A percentile compares a stretch with the other conserved stretches of the same genome.
phyloP scores from a whole-genome alignment of 2,888 invertebrate species.

The Chesias legatella region DNA sequence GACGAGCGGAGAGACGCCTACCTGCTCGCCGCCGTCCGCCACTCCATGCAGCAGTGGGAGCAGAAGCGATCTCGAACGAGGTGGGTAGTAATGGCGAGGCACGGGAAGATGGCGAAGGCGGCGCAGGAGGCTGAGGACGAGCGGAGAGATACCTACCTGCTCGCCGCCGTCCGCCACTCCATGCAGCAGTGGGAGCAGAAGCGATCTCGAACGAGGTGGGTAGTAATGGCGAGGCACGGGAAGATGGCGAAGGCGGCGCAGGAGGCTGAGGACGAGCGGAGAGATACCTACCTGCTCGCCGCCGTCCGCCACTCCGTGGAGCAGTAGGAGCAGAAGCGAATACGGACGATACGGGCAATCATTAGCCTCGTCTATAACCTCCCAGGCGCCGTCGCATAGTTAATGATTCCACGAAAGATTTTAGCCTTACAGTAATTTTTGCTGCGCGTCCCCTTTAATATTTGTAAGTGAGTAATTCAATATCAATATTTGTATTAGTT shows the following conservation, averaged over 20 bases:
- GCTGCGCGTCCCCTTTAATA: no score
- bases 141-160: constrained; percentile 84
- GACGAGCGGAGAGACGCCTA: constrained; percentile 87
- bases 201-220: constrained; percentile 76
- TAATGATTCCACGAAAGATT: no score
- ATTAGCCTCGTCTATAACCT: no score
- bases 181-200: constrained; percentile 85
- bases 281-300: constrained; percentile 85
- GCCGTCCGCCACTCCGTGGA: constrained; percentile 87
- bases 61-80: constrained; percentile 76
- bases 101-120: constrained; percentile 72
- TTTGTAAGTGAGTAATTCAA: no score
- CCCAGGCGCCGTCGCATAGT: no score
- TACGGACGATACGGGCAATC: constrained; percentile 71
- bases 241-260: constrained; percentile 77
- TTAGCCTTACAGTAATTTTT: no score
- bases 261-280: constrained; percentile 86
- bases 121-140: constrained; percentile 87
- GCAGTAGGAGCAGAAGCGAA: constrained; percentile 83
- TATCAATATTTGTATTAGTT: no score
- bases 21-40: constrained; percentile 85
- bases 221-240: constrained; percentile 46
- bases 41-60: constrained; percentile 87
- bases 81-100: constrained; percentile 46
- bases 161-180: constrained; percentile 86